These are phyloP conservation scores for Chelidonichthys spinosus DNA, from an alignment of 2,797 vertebrate species.

Conservation along the genomic window DNA sequence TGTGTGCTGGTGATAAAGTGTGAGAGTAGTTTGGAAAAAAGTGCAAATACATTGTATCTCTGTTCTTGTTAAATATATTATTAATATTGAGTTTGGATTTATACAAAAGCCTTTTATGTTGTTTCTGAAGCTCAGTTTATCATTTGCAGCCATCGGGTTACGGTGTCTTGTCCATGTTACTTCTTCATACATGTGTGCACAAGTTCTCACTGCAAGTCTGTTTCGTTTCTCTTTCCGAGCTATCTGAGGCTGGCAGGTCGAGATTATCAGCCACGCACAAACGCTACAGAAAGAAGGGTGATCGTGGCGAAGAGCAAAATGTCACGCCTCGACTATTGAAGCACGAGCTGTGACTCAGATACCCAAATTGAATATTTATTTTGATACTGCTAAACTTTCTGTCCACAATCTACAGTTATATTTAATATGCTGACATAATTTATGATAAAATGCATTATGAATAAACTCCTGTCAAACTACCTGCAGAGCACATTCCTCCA, in stretches of 20 bases:
- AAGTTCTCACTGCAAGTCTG: neutral
- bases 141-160: neutral
- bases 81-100: neutral
- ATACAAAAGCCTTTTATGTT: too few relatives aligned
- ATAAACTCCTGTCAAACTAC: neutral
- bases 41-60: neutral
- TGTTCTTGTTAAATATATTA: neutral
- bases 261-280: slow-evolving; percentile 7
- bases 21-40: neutral
- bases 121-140: fast-evolving
- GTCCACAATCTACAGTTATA: neutral
- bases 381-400: neutral
- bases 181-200: neutral
- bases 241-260: neutral
- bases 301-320: neutral
- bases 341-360: neutral
- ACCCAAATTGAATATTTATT: neutral
- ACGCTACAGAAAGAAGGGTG: slow-evolving; percentile 28
- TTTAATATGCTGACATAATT: neutral
- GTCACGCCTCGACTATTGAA: neutral
- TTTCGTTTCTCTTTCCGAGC: slow-evolving; percentile 63
- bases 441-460: neutral
- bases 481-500: neutral
- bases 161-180: neutral
- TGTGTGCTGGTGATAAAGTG: neutral